phyloP scores from a whole-genome alignment of 1,140 invertebrate species.

The Brachionus koreanus region DNA sequence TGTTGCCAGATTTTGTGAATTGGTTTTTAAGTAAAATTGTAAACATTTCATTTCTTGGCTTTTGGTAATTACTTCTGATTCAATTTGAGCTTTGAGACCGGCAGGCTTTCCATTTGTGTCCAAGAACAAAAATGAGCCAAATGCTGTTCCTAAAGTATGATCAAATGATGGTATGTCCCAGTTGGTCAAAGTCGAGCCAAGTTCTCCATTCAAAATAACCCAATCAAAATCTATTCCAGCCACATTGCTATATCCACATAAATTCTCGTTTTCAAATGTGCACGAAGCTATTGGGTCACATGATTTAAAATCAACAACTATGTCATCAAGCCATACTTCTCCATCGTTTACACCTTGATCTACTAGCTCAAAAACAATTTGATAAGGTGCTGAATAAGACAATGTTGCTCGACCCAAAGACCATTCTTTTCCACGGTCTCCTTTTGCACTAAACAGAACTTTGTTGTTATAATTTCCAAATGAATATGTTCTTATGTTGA shows the following conservation, averaged over 20 bases:
- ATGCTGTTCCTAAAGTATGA: conserved; percentile 21
- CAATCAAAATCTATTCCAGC: conserved; percentile 34
- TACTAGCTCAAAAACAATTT: conserved; percentile 20
- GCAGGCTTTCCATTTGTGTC: neutral
- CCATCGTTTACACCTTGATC: neutral
- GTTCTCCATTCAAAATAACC: conserved; percentile 17
- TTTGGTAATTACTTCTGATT: conserved; percentile 17
- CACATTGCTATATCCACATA: conserved; percentile 12
- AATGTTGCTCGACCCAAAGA: neutral
- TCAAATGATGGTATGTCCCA: conserved; percentile 48
- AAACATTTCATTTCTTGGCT: neutral
- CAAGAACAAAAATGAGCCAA: conserved; percentile 8
- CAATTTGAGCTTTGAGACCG: conserved; percentile 17
- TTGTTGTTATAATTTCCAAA: neutral
- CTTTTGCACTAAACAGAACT: neutral
- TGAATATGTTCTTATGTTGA: conserved; percentile 9
- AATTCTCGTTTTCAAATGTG: conserved; percentile 21
- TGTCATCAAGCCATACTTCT: conserved; percentile 26
- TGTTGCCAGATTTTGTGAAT: neutral
- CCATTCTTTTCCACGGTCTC: conserved; percentile 4
- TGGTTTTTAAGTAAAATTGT: conserved; percentile 30
- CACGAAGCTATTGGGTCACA: conserved; percentile 29
- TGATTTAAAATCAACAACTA: neutral
- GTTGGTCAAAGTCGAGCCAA: neutral
- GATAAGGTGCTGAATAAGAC: neutral